Evolutionary conservation across 2,113 vertebrate genomes (phyloP).

Genomic region (Nycticorax nycticorax): DNA sequence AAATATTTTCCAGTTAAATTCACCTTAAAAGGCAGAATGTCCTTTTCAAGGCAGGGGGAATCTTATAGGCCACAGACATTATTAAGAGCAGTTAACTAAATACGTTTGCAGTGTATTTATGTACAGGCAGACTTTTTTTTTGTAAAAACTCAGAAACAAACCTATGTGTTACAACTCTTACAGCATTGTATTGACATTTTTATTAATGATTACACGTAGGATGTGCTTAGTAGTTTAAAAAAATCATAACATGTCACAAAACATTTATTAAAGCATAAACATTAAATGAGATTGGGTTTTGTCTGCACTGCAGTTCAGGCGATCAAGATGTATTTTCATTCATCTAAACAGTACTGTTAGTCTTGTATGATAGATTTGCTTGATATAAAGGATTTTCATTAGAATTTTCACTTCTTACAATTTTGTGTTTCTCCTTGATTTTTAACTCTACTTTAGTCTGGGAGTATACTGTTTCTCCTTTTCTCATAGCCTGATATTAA

Average conservation of each 20-base stretch:
- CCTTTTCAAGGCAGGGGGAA: not conserved
- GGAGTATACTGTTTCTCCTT: not conserved
- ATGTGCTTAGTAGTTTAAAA: not conserved
- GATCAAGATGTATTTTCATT: not conserved
- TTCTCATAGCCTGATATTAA: not conserved
- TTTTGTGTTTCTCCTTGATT: not conserved
- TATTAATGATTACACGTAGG: not conserved
- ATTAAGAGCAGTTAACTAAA: not conserved
- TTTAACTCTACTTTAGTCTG: not conserved
- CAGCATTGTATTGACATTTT: not conserved
- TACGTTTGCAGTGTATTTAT: not conserved
- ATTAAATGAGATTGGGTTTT: not conserved
- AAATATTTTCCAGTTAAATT: constrained; percentile 2
- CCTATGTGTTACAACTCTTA: not conserved
- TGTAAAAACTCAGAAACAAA: not conserved
- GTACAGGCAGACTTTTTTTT: not conserved
- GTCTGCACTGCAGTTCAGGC: not conserved
- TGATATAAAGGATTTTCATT: not conserved
- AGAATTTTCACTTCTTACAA: not conserved
- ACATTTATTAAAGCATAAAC: not conserved
- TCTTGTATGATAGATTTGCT: not conserved
- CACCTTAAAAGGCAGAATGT: not conserved
- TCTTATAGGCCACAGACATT: not conserved
- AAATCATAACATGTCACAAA: not conserved
- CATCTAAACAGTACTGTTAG: not conserved